A percentile compares a stretch with the other conserved stretches of the same genome.
Evolutionary conservation across 2,797 vertebrate species (phyloP).

Genomic region (Sebastolobus alascanus): DNA sequence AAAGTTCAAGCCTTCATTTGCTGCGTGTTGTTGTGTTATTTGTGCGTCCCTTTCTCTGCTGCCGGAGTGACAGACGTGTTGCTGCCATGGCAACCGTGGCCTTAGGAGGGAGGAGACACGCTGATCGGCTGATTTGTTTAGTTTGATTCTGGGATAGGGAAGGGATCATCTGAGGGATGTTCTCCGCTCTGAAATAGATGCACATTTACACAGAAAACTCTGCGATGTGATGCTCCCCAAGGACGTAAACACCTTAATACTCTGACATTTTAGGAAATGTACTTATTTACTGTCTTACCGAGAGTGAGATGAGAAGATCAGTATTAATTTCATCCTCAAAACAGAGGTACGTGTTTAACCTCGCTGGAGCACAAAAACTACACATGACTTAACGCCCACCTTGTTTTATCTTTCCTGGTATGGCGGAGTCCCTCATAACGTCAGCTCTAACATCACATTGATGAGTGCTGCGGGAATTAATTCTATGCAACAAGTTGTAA

Average conservation of each 20-base stretch:
- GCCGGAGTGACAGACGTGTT: constrained; percentile 61
- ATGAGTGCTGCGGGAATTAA: neutral
- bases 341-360: constrained; percentile 2
- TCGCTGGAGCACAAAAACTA: neutral
- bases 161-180: constrained; percentile 39
- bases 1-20: constrained; percentile 64
- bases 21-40: constrained; percentile 41
- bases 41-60: constrained; percentile 36
- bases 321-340: constrained; percentile 15
- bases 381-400: neutral
- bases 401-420: neutral
- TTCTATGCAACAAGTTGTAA: neutral
- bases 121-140: constrained; percentile 66
- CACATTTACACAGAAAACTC: constrained; percentile 15
- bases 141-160: constrained; percentile 47
- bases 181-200: constrained; percentile 21
- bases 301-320: constrained; percentile 14
- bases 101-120: constrained; percentile 28
- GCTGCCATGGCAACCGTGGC: constrained; percentile 74
- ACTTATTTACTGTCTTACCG: neutral
- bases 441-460: neutral
- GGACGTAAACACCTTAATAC: neutral
- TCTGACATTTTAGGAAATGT: constrained; percentile 10
- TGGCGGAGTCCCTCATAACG: neutral
- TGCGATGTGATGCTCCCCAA: neutral